phyloP scores from a whole-genome alignment of 2,888 invertebrate genomes.

The Caenorhabditis virilis region DNA sequence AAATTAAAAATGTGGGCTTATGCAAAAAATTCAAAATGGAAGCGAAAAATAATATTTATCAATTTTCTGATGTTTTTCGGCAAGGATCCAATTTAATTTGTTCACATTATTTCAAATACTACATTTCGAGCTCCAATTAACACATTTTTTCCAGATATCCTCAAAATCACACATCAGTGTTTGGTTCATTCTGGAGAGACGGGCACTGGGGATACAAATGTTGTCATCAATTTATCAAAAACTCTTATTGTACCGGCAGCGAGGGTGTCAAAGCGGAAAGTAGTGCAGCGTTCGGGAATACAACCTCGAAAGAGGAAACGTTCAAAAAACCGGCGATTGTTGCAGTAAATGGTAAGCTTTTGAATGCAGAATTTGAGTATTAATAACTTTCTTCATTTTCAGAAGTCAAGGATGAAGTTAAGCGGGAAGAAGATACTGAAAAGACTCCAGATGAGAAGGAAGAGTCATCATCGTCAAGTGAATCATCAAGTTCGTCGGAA shows the following conservation, averaged over 20 bases:
- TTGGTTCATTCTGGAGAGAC: conserved; percentile 92
- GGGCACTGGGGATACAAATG: conserved; percentile 96
- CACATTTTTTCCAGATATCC: conserved; percentile 67
- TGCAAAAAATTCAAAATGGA: too few relatives aligned
- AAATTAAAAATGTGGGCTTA: too few relatives aligned
- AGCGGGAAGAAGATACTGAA: conserved; percentile 27
- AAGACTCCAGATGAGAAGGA: conserved; percentile 15
- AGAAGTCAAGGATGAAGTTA: conserved; percentile 24
- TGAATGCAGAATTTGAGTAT: background rate
- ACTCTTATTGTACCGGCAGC: conserved; percentile 86
- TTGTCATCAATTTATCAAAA: conserved; percentile 85
- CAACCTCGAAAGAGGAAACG: conserved; percentile 23
- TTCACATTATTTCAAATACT: too few relatives aligned
- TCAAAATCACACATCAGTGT: conserved; percentile 91
- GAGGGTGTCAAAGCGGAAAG: conserved; percentile 64
- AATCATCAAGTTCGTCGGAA: conserved; percentile 20
- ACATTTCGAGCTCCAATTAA: background rate
- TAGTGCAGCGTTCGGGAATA: conserved; percentile 29
- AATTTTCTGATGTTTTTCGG: conserved; percentile 6
- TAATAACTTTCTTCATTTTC: background rate
- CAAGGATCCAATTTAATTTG: background rate
- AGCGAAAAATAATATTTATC: too few relatives aligned
- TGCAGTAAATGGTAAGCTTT: background rate
- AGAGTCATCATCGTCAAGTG: conserved; percentile 14
- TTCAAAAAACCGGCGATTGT: conserved; percentile 19